Percentiles rank a stretch among this genome's conserved stretches.
phyloP scores from a whole-genome alignment of 2,888 invertebrate species.

The Opisthograptis luteolata region DNA sequence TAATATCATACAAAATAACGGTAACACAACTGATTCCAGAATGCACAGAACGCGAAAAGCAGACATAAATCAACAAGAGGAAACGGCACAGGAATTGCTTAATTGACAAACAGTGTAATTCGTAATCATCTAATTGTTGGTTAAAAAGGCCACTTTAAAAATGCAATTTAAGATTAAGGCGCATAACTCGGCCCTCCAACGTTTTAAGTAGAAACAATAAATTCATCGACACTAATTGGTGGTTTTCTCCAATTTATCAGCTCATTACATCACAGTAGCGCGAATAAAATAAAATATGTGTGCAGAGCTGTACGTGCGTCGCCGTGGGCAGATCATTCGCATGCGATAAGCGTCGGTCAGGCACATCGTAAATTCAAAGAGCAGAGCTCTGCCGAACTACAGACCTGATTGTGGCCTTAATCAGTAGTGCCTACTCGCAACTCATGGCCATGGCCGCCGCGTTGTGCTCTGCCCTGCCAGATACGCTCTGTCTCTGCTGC shows the following conservation, averaged over 20 bases:
- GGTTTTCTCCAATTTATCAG: constrained; percentile 85
- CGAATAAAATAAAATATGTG: constrained; percentile 85
- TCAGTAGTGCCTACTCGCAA: constrained; percentile 70
- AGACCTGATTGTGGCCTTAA: constrained; percentile 82
- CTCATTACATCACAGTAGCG: constrained; percentile 85
- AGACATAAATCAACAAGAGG: constrained; percentile 32
- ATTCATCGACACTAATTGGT: constrained; percentile 85
- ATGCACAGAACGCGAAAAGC: constrained; percentile 20
- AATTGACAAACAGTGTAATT: constrained; percentile 42
- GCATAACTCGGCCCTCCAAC: constrained; percentile 76
- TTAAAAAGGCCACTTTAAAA: constrained; percentile 65
- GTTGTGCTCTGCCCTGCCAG: constrained; percentile 18
- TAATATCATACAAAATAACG: constrained; percentile 13
- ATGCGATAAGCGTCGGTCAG: constrained; percentile 83
- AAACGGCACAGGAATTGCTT: constrained; percentile 29
- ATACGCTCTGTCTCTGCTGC: constrained; percentile 36
- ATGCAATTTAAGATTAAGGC: constrained; percentile 79
- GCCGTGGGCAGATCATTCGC: constrained; percentile 83
- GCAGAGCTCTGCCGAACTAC: constrained; percentile 79
- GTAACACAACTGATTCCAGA: constrained; percentile 26
- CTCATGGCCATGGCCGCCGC: constrained; percentile 35
- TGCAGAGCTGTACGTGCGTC: constrained; percentile 80
- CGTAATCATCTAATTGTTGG: constrained; percentile 46
- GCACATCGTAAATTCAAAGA: constrained; percentile 84
- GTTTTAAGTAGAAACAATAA: constrained; percentile 85